Evolutionary conservation across 2,888 invertebrate species (phyloP).

Genomic region (Brachyopa scutellaris): DNA sequence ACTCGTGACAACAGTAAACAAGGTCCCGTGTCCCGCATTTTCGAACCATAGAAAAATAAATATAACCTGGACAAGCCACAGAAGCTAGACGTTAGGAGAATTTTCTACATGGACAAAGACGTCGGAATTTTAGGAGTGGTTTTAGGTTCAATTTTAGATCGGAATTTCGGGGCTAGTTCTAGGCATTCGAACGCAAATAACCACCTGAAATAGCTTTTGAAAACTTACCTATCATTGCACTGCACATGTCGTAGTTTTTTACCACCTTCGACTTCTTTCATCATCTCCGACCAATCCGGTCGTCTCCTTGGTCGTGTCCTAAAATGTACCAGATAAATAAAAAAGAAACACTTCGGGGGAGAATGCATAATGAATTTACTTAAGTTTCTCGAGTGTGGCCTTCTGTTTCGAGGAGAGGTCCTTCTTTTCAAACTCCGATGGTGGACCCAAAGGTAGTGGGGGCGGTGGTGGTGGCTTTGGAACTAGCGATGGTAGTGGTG

Average conservation of each 20-base stretch:
- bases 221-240: constrained; percentile 89
- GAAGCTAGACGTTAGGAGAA: no score
- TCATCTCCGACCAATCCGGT: constrained; percentile 94
- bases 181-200: no score
- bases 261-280: constrained; percentile 94
- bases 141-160: no score
- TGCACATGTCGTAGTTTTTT: constrained; percentile 90
- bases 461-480: constrained; percentile 87
- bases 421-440: constrained; percentile 85
- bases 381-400: constrained; percentile 87
- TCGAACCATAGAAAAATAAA: no score
- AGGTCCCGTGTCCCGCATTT: no score
- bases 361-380: constrained; percentile 80
- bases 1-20: no score
- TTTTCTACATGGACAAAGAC: no score
- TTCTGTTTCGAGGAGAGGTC: constrained; percentile 85
- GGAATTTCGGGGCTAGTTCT: no score
- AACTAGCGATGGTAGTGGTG: constrained; percentile 80
- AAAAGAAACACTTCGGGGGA: not conserved
- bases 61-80: no score
- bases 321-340: constrained; percentile 38
- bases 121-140: no score
- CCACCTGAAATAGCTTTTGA: not conserved
- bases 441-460: constrained; percentile 86
- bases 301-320: constrained; percentile 89